Evolutionary conservation across 2,888 invertebrate species (phyloP).

Genomic region (Drepanosiphum platanoidis): DNA sequence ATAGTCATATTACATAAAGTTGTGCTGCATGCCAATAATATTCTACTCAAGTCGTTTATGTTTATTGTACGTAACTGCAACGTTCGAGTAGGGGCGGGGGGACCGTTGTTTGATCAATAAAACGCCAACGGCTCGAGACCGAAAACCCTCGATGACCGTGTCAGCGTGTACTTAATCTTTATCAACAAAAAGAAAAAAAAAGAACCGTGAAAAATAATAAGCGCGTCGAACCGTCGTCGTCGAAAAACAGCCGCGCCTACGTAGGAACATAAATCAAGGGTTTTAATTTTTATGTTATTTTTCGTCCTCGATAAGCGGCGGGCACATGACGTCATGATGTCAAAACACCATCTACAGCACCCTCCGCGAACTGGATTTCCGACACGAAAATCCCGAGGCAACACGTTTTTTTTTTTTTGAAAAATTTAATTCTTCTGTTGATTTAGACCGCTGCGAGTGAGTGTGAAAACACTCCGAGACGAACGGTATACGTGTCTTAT

Average conservation of each 20-base stretch:
- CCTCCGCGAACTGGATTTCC: neutral
- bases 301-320: neutral
- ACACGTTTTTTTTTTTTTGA: neutral
- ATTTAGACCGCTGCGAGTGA: no score
- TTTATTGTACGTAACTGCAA: constrained; percentile 2
- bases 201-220: neutral
- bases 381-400: neutral
- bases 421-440: no score
- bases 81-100: neutral
- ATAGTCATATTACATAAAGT: neutral
- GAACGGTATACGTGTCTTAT: no score
- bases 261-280: neutral
- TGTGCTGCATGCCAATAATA: neutral
- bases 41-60: constrained; percentile 12
- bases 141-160: constrained; percentile 16
- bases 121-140: neutral
- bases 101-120: constrained; percentile 19
- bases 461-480: no score
- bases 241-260: neutral
- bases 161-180: neutral
- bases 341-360: neutral
- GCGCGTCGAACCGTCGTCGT: neutral
- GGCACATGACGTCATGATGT: neutral
- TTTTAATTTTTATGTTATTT: neutral
- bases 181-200: neutral